Base-by-base conservation (phyloP, 1,140 invertebrate genomes). In the Drosophila watanabei region DNA sequence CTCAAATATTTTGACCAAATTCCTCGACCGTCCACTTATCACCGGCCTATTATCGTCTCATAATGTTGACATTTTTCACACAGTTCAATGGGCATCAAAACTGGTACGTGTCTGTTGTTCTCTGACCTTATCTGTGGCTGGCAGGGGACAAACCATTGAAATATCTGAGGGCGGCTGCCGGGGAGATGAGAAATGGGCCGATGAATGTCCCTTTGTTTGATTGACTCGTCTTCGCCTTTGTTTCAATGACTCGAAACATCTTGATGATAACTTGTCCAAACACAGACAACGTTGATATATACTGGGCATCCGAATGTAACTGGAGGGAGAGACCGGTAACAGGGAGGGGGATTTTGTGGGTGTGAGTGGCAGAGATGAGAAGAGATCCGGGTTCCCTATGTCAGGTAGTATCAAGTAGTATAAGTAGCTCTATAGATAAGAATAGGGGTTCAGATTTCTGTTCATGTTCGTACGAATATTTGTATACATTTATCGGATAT, bases 211-310 rank as follows among this genome's bases (percentile, higher is more conserved):
- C 73, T 85, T 85, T 85, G 85, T 88, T 89, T 89, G 85, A 88
- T 88, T 88, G 85, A 89, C 83, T 89, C 77, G 85, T 54, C 77
- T 37, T 79, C 60, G 66, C 78, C 85, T 88, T 88, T 88, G 85
- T 88, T 89, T 88, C 85, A 89, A 88, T 85, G 86, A 89, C 85
- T 85, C 73, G 70, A 79, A 84, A 85, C 85, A 89, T 88, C 85
- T 88, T 88, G 86, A 81, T 75, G 85, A 88, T 84, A 89, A 84
- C 85, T 88, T 88, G 81, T 89, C 78, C 78, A 88, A 88, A 81
- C 69, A 89, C 68, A 79, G 33, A 41, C 45, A 52, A 39, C 11
- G 43, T 10, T 11, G 39, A 57, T 57, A 57, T 57, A 57, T 39
- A 57, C 20, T 14, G 51, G 41, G 28, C 24, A n/a, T 45, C 4